A percentile compares a stretch with the other conserved stretches of the same genome.
Conservation (phyloP, 2,113 vertebrate species). For the Pristiophorus japonicus region DNA sequence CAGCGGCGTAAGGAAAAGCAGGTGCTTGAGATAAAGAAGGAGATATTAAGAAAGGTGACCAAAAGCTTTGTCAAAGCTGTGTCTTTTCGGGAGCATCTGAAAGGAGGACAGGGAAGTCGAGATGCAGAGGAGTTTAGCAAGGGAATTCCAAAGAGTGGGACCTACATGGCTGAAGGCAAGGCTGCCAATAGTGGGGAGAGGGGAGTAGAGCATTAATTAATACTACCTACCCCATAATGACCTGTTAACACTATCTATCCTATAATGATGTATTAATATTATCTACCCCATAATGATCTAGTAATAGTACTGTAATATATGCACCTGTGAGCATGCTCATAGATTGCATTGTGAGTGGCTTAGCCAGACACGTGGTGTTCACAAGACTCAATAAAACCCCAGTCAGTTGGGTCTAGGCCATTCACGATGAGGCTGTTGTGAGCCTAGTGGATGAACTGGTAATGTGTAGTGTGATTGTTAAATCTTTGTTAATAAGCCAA, state of each 20-base stretch:
- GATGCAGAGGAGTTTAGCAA: not conserved
- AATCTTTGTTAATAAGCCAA: too few species aligned
- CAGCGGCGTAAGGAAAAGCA: not conserved
- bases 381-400: too few species aligned
- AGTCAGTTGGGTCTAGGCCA: too few species aligned
- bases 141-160: not conserved
- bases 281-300: too few species aligned
- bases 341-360: too few species aligned
- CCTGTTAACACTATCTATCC: not conserved
- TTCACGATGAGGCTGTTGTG: too few species aligned
- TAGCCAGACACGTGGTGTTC: too few species aligned
- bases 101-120: not conserved
- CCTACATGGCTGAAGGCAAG: not conserved
- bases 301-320: too few species aligned
- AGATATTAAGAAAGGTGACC: not conserved
- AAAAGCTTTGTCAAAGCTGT: not conserved
- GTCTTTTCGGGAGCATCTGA: not conserved
- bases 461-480: too few species aligned
- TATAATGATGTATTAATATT: not conserved
- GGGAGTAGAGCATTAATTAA: not conserved
- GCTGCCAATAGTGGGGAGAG: not conserved
- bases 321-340: too few species aligned
- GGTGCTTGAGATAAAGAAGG: not conserved
- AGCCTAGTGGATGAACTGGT: too few species aligned
- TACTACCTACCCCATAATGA: not conserved